Evolutionary conservation across 1,140 invertebrate genomes (phyloP), one percentile per base, ranked within the genome.

Genomic region (Macrobrachium nipponense): DNA sequence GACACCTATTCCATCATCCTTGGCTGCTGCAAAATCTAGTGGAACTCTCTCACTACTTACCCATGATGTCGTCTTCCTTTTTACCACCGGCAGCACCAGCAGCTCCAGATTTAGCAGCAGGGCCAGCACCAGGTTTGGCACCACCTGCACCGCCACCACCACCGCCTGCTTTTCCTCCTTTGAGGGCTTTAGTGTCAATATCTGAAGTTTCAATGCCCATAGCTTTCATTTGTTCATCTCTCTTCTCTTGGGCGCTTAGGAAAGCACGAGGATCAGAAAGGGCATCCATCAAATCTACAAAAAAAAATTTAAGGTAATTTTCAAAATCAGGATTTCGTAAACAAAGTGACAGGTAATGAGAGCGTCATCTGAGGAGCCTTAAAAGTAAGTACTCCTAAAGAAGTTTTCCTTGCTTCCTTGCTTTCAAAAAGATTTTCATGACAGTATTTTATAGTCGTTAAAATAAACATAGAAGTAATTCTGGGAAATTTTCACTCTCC

Each of bases 241-340:
- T 93, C 90, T 97, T 97, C 89, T 97, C 94, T 92, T 93, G 96
- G n/a, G 96, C 95, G 6, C 96, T 96, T 89, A 97, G 94, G 91
- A 98, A 98, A 60, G 97, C 97, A 88, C 97, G 93, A 0, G 98
- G 98, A 91, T 99, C 98, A 61, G 97, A 98, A 79, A 99, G 92
- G 12, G 98, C 98, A 89, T 98, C 98, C 95, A 99, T 99, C 90
- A 99, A 96, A 91, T 98, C 98, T 96, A 90, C 4, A 80, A 89
- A 66, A 2, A 51, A 20, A 4, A n/a, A n/a, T n/a, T n/a, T n/a
- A n/a, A 80, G 79, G 2, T 27, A 2, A 23, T 20, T 14, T 43
- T 12, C 51, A 51, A 8, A 51, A 0, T 51, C 7, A 51, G 12
- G 8, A 51, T 51, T 51, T 12, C 51, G 8, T 51, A 51, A 51